Conservation (phyloP, 2,888 invertebrate species). For the Epistrophella euchroma region DNA sequence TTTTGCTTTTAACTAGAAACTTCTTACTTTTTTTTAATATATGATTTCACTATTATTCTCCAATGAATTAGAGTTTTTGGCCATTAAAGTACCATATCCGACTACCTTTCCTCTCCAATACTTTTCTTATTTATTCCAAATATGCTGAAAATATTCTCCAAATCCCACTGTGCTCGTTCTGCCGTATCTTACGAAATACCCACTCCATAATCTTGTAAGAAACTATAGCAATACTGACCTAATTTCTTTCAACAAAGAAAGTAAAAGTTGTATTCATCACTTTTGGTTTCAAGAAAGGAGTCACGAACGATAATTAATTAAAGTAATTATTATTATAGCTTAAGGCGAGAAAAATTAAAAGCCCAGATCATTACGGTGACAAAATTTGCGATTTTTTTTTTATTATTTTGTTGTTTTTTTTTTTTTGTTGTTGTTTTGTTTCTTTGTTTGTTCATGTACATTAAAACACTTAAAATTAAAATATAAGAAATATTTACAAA, state of each 20-base stretch:
- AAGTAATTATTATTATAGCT: not conserved
- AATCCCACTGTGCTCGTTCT: not conserved
- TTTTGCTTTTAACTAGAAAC: too few relatives aligned
- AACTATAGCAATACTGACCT: conserved; percentile 8
- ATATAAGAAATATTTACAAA: conserved; percentile 69
- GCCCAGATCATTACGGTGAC: conserved; percentile 60
- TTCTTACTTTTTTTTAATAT: too few relatives aligned
- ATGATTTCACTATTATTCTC: not conserved
- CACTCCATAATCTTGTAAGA: not conserved
- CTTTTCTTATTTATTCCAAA: too few relatives aligned
- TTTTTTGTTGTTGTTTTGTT: conserved; percentile 62
- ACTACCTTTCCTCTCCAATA: too few relatives aligned
- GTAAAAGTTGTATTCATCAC: conserved; percentile 38
- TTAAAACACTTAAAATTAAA: conserved; percentile 66
- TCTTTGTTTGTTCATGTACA: conserved; percentile 71
- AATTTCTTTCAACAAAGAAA: conserved; percentile 36
- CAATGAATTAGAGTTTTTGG: not conserved
- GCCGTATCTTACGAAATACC: not conserved
- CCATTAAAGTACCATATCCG: too few relatives aligned
- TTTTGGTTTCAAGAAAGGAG: not conserved
- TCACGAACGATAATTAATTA: conserved; percentile 7
- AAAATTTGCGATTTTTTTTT: conserved; percentile 76
- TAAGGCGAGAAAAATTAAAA: not conserved
- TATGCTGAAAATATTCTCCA: not conserved
- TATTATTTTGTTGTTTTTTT: conserved; percentile 70